These are phyloP conservation scores for Pelosia muscerda DNA, from an alignment of 2,888 invertebrate species.

Conservation along the genomic window DNA sequence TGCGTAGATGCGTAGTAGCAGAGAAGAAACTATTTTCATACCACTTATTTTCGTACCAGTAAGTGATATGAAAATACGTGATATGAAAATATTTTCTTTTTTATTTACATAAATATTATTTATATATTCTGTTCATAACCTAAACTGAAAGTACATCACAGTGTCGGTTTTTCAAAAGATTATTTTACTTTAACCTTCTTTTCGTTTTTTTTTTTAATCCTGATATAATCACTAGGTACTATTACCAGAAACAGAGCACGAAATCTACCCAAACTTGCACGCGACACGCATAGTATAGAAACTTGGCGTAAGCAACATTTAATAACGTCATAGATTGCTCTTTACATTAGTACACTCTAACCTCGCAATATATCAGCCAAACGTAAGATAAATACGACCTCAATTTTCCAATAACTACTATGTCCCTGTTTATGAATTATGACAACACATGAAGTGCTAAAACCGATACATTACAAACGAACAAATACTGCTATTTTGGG, in stretches of 20 bases:
- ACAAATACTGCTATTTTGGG: background rate
- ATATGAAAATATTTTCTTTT: too few relatives aligned
- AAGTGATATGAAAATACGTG: too few relatives aligned
- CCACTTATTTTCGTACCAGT: too few relatives aligned
- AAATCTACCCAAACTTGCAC: background rate
- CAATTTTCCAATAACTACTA: constrained; percentile 1
- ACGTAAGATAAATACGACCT: constrained; percentile 1
- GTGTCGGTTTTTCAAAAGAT: too few relatives aligned
- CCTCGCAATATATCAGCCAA: background rate
- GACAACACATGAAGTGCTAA: constrained; percentile 4
- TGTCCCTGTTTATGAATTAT: constrained; percentile 4
- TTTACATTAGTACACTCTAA: background rate
- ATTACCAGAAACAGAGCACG: background rate
- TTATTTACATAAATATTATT: too few relatives aligned
- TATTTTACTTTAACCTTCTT: background rate
- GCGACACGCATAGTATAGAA: background rate
- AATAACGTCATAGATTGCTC: background rate
- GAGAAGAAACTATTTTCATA: too few relatives aligned
- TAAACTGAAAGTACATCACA: too few relatives aligned
- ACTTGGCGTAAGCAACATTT: background rate
- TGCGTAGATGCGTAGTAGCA: too few relatives aligned
- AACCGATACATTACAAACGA: constrained; percentile 3
- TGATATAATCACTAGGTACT: background rate
- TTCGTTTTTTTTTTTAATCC: background rate
- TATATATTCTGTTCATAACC: too few relatives aligned